Evolutionary conservation across 2,888 invertebrate species (phyloP).

Genomic region (Rosalia funebris): DNA sequence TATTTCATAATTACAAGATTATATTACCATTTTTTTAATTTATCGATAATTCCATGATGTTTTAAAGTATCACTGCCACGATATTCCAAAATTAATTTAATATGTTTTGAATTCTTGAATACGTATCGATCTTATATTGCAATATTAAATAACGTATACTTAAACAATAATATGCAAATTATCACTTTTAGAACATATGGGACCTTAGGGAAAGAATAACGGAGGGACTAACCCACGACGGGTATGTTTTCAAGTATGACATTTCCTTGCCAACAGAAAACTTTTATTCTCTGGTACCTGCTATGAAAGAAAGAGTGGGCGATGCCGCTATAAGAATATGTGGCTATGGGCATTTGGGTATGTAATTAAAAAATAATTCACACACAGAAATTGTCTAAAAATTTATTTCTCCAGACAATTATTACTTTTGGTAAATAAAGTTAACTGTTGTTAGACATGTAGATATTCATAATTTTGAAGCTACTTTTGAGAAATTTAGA

Average conservation of each 20-base stretch:
- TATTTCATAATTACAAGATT: no score
- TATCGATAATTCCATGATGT: no score
- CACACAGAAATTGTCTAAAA: neutral
- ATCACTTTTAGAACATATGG: slow-evolving; percentile 83
- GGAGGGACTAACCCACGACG: slow-evolving; percentile 78
- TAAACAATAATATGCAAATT: no score
- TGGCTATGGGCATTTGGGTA: slow-evolving; percentile 96
- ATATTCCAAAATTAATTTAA: no score
- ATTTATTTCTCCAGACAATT: neutral
- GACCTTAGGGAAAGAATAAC: slow-evolving; percentile 86
- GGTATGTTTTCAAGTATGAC: slow-evolving; percentile 96
- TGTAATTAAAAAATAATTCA: neutral
- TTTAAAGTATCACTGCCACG: no score
- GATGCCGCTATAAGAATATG: slow-evolving; percentile 72
- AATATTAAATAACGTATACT: no score
- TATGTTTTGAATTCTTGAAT: no score
- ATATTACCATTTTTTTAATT: no score
- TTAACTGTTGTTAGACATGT: no score
- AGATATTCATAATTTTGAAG: no score
- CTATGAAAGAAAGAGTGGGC: slow-evolving; percentile 74
- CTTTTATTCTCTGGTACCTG: slow-evolving; percentile 87
- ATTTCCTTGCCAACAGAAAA: slow-evolving; percentile 85
- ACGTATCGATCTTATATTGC: no score
- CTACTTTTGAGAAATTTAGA: no score
- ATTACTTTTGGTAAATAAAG: neutral